These are phyloP conservation scores for Sternotherus odoratus DNA, from an alignment of 2,797 vertebrate genomes.

Conservation along the genomic window DNA sequence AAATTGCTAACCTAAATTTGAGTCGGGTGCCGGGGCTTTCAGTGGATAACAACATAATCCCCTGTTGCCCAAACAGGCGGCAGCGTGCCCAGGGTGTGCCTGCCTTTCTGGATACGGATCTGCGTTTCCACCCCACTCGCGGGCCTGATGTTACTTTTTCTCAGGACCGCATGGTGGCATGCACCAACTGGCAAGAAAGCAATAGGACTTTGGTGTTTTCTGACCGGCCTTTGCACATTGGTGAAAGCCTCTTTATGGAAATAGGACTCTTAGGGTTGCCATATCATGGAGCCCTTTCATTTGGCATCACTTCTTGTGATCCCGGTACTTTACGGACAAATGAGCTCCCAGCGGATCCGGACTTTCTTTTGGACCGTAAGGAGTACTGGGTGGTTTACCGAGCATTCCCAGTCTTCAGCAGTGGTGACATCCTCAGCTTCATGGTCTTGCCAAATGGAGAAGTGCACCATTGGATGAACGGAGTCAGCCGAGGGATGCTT, in stretches of 20 bases:
- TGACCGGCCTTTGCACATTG: constrained; percentile 91
- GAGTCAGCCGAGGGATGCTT: constrained; percentile 89
- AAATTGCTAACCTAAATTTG: constrained; percentile 94
- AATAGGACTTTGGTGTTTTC: constrained; percentile 94
- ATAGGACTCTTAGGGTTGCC: constrained; percentile 92
- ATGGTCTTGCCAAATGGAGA: constrained; percentile 92
- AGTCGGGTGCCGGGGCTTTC: constrained; percentile 78
- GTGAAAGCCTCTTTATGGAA: constrained; percentile 94
- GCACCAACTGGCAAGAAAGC: constrained; percentile 94
- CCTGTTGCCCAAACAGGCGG: constrained; percentile 87
- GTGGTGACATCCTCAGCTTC: constrained; percentile 94
- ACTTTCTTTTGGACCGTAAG: constrained; percentile 95
- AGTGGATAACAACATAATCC: constrained; percentile 85
- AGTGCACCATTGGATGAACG: constrained; percentile 93
- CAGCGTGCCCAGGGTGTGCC: constrained; percentile 81
- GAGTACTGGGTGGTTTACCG: constrained; percentile 98
- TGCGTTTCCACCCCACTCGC: constrained; percentile 93
- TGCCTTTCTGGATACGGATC: constrained; percentile 90
- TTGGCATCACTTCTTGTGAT: constrained; percentile 97
- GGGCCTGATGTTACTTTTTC: constrained; percentile 94
- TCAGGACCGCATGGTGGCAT: constrained; percentile 91
- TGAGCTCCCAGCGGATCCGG: constrained; percentile 94
- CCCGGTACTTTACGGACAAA: constrained; percentile 89
- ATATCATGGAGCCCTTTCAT: constrained; percentile 91
- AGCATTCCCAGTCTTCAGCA: constrained; percentile 89